A percentile compares a stretch with the other conserved stretches of the same genome.
These are phyloP conservation scores for Nothura maculosa DNA, from an alignment of 2,797 vertebrate genomes.

Conservation along the genomic window DNA sequence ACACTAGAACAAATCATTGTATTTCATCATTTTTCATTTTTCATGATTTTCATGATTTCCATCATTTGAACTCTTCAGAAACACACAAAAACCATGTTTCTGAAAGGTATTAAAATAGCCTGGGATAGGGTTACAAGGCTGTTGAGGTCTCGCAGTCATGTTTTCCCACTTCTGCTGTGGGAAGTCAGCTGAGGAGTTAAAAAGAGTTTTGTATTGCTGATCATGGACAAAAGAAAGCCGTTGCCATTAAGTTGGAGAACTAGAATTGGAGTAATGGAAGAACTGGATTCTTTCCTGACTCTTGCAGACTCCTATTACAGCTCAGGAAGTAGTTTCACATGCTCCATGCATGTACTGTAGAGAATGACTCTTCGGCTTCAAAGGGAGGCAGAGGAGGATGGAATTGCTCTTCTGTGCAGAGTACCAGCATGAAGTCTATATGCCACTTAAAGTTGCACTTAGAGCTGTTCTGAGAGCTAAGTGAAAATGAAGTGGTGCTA, in stretches of 20 bases:
- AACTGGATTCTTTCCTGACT: neutral
- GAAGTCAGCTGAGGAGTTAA: neutral
- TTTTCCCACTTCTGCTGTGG: neutral
- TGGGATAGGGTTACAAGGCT: neutral
- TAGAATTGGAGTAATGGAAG: neutral
- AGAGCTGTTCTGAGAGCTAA: conserved; percentile 43
- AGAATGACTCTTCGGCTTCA: neutral
- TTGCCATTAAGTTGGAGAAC: neutral
- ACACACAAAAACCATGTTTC: neutral
- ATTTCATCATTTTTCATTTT: too few species aligned
- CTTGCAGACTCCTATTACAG: neutral
- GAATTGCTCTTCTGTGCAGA: neutral
- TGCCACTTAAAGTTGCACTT: neutral
- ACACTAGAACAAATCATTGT: neutral
- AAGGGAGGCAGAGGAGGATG: neutral
- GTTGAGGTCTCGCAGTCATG: neutral
- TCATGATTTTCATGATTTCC: too few species aligned
- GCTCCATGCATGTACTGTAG: fast-evolving
- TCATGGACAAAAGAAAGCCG: neutral
- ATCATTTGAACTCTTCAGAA: neutral
- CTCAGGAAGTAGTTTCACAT: neutral
- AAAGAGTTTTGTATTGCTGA: neutral
- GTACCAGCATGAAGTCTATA: conserved; percentile 1
- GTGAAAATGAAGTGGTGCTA: conserved; percentile 45
- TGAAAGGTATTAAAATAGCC: neutral